Evolutionary conservation across 1,140 invertebrate genomes (phyloP).

Genomic region (Neodiprion fabricii): DNA sequence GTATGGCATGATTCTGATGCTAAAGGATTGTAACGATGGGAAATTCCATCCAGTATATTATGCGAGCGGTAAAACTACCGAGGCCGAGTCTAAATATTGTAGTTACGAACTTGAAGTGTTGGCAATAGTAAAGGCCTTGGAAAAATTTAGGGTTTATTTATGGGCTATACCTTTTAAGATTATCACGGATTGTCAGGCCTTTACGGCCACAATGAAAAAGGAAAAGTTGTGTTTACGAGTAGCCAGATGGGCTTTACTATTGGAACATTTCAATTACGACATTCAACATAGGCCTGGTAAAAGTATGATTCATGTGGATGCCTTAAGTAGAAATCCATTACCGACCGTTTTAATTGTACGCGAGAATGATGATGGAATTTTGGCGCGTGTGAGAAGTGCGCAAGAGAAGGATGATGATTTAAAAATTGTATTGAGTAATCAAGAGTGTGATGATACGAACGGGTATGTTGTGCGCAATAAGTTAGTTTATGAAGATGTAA

Average conservation of each 20-base stretch:
- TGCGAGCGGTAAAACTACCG: slow-evolving; percentile 26
- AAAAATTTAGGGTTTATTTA: slow-evolving; percentile 54
- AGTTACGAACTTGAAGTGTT: slow-evolving; percentile 57
- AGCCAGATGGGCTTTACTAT: slow-evolving; percentile 31
- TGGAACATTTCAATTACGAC: slow-evolving; percentile 30
- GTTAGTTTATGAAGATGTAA: no score
- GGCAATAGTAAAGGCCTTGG: slow-evolving; percentile 55
- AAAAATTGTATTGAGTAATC: no score
- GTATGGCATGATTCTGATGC: slow-evolving; percentile 20
- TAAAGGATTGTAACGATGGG: slow-evolving; percentile 16
- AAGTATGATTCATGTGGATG: slow-evolving; percentile 34
- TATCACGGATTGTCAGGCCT: slow-evolving; percentile 22
- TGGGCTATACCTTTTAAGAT: slow-evolving; percentile 34
- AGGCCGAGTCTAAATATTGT: slow-evolving; percentile 49
- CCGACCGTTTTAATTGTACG: not conserved
- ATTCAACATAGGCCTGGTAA: slow-evolving; percentile 30
- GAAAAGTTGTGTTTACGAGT: slow-evolving; percentile 23
- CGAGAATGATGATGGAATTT: not conserved
- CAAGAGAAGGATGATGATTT: not conserved
- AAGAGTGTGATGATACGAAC: no score
- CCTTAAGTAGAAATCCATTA: slow-evolving; percentile 32
- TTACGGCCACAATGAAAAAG: slow-evolving; percentile 21
- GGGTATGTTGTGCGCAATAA: no score
- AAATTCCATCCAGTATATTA: slow-evolving; percentile 16
- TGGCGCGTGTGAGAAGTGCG: not conserved